Base-by-base conservation (phyloP, 1,140 invertebrate genomes). In the Lycorma delicatula region DNA sequence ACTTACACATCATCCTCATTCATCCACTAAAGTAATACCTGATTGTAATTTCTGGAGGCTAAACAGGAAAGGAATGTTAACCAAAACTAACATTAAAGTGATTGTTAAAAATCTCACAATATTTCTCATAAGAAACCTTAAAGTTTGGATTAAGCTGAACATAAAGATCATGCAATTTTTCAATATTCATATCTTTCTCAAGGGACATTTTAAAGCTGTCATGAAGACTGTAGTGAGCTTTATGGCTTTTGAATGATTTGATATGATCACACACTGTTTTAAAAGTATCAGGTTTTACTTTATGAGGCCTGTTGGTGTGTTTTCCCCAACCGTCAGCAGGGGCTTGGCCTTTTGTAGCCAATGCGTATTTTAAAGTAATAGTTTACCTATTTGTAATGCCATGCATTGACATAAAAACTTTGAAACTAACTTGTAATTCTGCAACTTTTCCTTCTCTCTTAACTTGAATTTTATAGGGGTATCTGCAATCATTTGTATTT, bases 61-160 rank as follows among this genome's bases (percentile, higher is more conserved):
- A n/a, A n/a, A n/a, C n/a, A n/a, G n/a, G n/a, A n/a, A n/a, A n/a
- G n/a, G n/a, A n/a, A n/a, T 36, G 52, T 22, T 59, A 59, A 26
- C 58, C 58, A 34, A 59, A 59, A 38, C 58, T 29, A 48, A 59
- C 38, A 49, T 59, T 59, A 55, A 59, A 59, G 20, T 54, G 23
- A 25, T 38, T 54, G 36, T 55, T 53, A 38, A 55, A 58, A 46
- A 58, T 46, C 1, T 46, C 23, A 26, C 49, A 49, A 31, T 50
- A 58, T 20, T 16, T 52, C 44, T 59, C 57, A 26, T 47, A 53
- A n/a, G 50, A 53, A 44, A 59, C 49, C 27, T 59, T 48, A 1
- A 46, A 9, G 1, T 34, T 25, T n/a, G 38, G 41, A 1, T 53
- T 18, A 26, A 36, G 41, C 31, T 49, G 23, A 31, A 48, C 26